Evolutionary conservation across 2,113 vertebrate species (phyloP).

Genomic region (Carlito syrichta): DNA sequence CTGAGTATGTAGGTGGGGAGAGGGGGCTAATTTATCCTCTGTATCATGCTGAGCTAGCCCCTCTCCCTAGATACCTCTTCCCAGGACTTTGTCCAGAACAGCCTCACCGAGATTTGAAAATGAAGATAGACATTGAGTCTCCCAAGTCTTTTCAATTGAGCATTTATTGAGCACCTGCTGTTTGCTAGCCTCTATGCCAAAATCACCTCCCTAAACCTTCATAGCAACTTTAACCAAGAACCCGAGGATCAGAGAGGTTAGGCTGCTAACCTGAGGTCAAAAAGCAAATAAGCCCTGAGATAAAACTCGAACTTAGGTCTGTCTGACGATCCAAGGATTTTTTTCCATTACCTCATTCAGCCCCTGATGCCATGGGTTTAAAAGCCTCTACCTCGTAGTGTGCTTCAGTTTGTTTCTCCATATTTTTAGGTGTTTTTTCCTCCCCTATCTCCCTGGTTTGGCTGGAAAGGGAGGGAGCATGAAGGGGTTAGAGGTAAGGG

Average conservation of each 20-base stretch:
- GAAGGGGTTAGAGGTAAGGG: not conserved
- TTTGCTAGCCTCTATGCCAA: not conserved
- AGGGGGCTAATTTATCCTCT: not conserved
- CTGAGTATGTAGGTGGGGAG: not conserved
- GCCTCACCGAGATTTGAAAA: not conserved
- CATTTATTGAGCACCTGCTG: not conserved
- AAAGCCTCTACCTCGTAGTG: not conserved
- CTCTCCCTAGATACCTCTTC: not conserved
- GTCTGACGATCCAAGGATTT: not conserved
- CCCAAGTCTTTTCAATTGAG: not conserved
- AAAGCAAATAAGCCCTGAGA: not conserved
- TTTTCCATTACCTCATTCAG: not conserved
- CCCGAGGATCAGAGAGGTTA: not conserved
- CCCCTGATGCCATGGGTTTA: not conserved
- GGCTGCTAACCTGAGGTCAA: not conserved
- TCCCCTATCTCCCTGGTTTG: not conserved
- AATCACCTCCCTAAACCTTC: not conserved
- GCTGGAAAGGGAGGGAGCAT: not conserved
- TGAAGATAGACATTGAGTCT: not conserved
- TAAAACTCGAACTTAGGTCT: not conserved
- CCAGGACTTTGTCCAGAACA: not conserved
- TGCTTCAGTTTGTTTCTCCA: not conserved
- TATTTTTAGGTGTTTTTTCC: not conserved
- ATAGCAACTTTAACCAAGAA: not conserved
- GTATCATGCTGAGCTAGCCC: not conserved